Evolutionary conservation across 2,113 vertebrate genomes (phyloP), one percentile per base, ranked within the genome.

Genomic region (Actenoides hombroni): DNA sequence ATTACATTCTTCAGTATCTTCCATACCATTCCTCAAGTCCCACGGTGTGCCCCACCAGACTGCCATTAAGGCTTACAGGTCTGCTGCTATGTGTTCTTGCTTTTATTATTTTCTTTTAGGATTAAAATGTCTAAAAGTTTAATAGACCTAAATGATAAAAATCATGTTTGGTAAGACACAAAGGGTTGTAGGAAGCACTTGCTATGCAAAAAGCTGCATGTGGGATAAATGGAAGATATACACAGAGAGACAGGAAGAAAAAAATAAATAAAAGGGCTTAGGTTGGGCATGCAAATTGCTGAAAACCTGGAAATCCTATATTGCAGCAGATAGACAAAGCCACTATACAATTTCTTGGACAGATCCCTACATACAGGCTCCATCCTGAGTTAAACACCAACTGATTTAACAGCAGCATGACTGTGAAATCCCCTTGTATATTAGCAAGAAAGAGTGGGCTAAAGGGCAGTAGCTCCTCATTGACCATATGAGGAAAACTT

Each of bases 401-500:
- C 31, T 71, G 51, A 85, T 82, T 76, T 90, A 78, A 93, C 69
- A 86, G 70, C 78, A 82, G 56, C 26, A 24, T 40, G 33, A 75
- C 42, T 85, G 42, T 85, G 63, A 71, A 97, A 96, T 90, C 87
- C 59, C 63, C 71, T 33, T 86, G 73, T 68, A 91, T 59, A 75
- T 57, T 86, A 86, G 29, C 76, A 25, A 23, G 69, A 92, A 81
- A 12, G 25, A 94, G 48, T 35, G 83, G 79, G n/a, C 20, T 74
- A 74, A 92, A 86, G 79, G 44, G 33, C 70, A 88, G 64, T 70
- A 91, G 53, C 53, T 94, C 28, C 65, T 92, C 83, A 24, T 19
- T 94, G 90, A 93, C 95, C 81, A 92, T 93, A 96, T 82, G 94
- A 95, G 92, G 88, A 94, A 96, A 96, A 57, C n/a, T 26, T 91